A percentile compares a stretch with the other conserved stretches of the same genome.
These are phyloP conservation scores for Catharus ustulatus DNA, from an alignment of 2,797 vertebrate species.

Conservation along the genomic window DNA sequence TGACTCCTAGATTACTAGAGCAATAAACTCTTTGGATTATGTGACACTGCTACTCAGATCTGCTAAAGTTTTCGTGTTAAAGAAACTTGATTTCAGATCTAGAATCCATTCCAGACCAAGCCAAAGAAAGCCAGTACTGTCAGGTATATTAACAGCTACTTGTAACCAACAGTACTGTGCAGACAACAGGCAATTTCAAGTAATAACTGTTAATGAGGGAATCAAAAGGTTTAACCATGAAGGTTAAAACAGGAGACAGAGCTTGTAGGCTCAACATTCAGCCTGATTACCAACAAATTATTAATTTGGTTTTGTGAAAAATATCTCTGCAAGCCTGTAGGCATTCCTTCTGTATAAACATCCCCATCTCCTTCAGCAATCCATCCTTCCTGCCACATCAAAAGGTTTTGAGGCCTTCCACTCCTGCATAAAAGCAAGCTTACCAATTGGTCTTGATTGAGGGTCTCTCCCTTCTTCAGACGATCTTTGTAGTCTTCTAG, in stretches of 20 bases:
- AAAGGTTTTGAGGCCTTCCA: not conserved
- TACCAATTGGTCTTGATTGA: slow-evolving; percentile 95
- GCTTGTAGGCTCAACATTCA: not conserved
- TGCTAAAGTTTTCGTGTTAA: not conserved
- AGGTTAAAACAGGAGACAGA: not conserved
- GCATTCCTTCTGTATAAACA: not conserved
- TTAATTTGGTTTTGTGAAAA: not conserved
- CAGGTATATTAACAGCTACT: not conserved
- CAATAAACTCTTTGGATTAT: not conserved
- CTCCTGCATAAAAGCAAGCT: slow-evolving; percentile 32
- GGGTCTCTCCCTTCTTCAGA: slow-evolving; percentile 82
- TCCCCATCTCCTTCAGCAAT: not conserved
- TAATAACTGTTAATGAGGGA: not conserved
- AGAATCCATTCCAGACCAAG: not conserved
- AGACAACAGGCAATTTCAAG: not conserved
- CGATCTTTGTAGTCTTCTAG: slow-evolving; percentile 90
- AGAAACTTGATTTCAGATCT: not conserved
- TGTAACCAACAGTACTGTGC: not conserved
- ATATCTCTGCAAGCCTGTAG: not conserved
- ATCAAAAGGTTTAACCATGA: no score
- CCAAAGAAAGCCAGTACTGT: not conserved
- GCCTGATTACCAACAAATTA: not conserved
- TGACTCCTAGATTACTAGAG: not conserved
- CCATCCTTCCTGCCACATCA: not conserved
- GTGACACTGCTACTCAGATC: not conserved